These are phyloP conservation scores for Ypsolopha scabrella DNA, from an alignment of 2,888 invertebrate species.

Conservation along the genomic window DNA sequence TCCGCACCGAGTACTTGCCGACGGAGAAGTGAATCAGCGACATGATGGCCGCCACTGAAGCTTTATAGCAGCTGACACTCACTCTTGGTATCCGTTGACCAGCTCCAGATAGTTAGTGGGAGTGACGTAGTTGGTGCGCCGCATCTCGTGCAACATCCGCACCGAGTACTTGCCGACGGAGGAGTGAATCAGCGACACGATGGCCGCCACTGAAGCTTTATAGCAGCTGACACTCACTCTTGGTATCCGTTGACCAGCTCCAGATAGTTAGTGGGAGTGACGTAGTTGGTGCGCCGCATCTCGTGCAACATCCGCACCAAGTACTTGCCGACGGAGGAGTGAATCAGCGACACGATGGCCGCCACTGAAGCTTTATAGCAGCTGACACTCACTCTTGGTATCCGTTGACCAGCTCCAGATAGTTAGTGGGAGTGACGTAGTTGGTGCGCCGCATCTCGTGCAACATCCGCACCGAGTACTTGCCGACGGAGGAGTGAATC, in stretches of 20 bases:
- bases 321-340: slow-evolving; percentile 82
- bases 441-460: slow-evolving; percentile 83
- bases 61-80: slow-evolving; percentile 21
- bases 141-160: slow-evolving; percentile 81
- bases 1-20: slow-evolving; percentile 75
- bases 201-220: slow-evolving; percentile 57
- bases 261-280: slow-evolving; percentile 90
- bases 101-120: slow-evolving; percentile 90
- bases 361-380: slow-evolving; percentile 68
- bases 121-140: slow-evolving; percentile 88
- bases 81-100: slow-evolving; percentile 86
- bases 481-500: slow-evolving; percentile 85
- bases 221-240: slow-evolving; percentile 59
- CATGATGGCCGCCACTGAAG: slow-evolving; percentile 74
- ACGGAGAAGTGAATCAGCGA: slow-evolving; percentile 87
- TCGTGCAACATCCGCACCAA: slow-evolving; percentile 81
- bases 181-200: slow-evolving; percentile 85
- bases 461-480: slow-evolving; percentile 79
- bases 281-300: slow-evolving; percentile 86
- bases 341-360: slow-evolving; percentile 83
- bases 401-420: slow-evolving; percentile 85
- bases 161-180: slow-evolving; percentile 80
- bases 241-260: slow-evolving; percentile 89
- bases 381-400: slow-evolving; percentile 77
- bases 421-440: slow-evolving; percentile 92